Evolutionary conservation across 2,888 invertebrate genomes (phyloP).

Genomic region (Drosophila putrida): DNA sequence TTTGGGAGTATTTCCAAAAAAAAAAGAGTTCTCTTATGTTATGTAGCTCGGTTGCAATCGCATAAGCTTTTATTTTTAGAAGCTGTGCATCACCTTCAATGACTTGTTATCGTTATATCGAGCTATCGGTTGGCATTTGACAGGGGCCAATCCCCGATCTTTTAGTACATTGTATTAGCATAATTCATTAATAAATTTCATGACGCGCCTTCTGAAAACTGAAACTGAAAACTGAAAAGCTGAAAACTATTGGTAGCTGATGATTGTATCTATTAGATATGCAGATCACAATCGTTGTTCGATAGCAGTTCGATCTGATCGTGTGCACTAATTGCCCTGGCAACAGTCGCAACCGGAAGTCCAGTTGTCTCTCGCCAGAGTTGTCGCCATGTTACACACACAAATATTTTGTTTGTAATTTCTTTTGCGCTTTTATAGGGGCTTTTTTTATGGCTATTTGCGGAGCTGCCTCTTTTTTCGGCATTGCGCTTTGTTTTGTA

Average conservation of each 20-base stretch:
- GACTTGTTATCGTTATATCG: constrained; percentile 20
- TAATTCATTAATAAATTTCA: constrained; percentile 62
- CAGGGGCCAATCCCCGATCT: constrained; percentile 44
- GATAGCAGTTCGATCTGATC: constrained; percentile 22
- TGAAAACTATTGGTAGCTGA: constrained; percentile 5
- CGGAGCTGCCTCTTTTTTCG: constrained; percentile 34
- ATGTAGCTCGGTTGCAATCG: not conserved
- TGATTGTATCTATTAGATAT: constrained; percentile 34
- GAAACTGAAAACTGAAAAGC: not conserved
- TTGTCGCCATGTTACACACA: not conserved
- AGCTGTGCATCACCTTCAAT: constrained; percentile 14
- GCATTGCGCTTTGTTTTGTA: constrained; percentile 59
- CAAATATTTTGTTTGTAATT: not conserved
- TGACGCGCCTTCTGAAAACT: constrained; percentile 30
- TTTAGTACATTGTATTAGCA: constrained; percentile 34
- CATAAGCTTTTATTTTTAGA: constrained; percentile 71
- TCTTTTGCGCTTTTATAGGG: not conserved
- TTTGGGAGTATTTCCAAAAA: constrained; percentile 16
- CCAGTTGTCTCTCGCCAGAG: constrained; percentile 44
- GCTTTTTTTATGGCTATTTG: constrained; percentile 19
- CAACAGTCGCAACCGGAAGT: constrained; percentile 71
- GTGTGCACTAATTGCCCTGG: constrained; percentile 66
- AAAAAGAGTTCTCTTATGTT: constrained; percentile 6
- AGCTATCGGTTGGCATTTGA: constrained; percentile 11
- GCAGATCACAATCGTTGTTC: constrained; percentile 38